phyloP scores from a whole-genome alignment of 2,113 vertebrate species.

The Silurus meridionalis region DNA sequence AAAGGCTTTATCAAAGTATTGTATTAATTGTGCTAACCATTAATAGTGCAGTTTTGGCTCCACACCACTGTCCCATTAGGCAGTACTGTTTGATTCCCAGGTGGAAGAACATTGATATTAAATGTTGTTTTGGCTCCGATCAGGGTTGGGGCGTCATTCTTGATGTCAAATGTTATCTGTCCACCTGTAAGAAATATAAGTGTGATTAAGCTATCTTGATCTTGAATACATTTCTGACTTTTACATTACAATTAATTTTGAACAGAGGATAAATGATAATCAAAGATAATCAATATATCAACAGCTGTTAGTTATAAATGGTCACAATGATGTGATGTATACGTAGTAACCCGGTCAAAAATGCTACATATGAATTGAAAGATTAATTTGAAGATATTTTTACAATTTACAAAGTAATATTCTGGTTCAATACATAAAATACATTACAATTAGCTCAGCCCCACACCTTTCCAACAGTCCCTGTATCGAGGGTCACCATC shows the following conservation, averaged over 20 bases:
- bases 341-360: background rate
- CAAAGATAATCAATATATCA: background rate
- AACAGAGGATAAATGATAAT: background rate
- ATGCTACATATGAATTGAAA: background rate
- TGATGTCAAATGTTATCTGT: conserved; percentile 79
- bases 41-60: conserved; percentile 77
- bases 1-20: background rate
- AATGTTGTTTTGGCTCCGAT: conserved; percentile 83
- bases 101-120: conserved; percentile 80
- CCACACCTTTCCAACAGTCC: conserved; percentile 82
- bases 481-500: conserved; percentile 68
- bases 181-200: conserved; percentile 72
- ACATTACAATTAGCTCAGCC: background rate
- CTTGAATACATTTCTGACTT: background rate
- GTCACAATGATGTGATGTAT: background rate
- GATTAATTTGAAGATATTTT: background rate
- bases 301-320: background rate
- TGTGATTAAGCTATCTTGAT: background rate
- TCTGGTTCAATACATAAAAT: background rate
- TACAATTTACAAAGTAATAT: background rate
- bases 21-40: conserved; percentile 68
- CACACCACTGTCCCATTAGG: conserved; percentile 83
- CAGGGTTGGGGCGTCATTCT: conserved; percentile 86
- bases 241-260: background rate
- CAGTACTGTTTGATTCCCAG: conserved; percentile 78